These are phyloP conservation scores for Phasia obesa DNA, from an alignment of 2,888 invertebrate genomes.

Conservation along the genomic window DNA sequence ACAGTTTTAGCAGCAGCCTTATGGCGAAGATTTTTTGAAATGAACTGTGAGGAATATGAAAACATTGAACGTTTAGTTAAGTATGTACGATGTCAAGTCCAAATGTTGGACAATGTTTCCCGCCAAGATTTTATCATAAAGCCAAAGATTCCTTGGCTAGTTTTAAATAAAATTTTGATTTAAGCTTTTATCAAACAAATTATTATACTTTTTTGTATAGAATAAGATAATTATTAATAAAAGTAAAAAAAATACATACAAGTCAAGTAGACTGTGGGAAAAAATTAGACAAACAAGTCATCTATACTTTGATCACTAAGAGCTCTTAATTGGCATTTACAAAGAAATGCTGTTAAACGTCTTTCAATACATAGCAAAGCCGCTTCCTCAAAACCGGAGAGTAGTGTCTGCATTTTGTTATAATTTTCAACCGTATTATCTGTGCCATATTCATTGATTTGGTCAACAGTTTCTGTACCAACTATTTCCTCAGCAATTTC, in stretches of 20 bases:
- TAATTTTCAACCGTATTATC: constrained; percentile 66
- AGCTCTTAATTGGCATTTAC: constrained; percentile 77
- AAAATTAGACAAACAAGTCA: constrained; percentile 74
- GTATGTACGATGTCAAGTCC: constrained; percentile 90
- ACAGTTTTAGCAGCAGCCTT: constrained; percentile 90
- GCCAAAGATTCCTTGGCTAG: constrained; percentile 84
- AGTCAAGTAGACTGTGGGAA: constrained; percentile 6
- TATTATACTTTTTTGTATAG: constrained; percentile 69
- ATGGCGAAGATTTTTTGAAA: constrained; percentile 92
- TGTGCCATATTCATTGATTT: constrained; percentile 7
- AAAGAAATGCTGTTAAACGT: constrained; percentile 75
- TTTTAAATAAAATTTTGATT: constrained; percentile 75
- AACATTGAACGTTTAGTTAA: constrained; percentile 88
- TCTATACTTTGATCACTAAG: constrained; percentile 74
- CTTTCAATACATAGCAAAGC: constrained; percentile 74
- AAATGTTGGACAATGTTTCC: constrained; percentile 84
- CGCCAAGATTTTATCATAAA: constrained; percentile 84
- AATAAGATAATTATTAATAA: constrained; percentile 53
- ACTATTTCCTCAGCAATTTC: constrained; percentile 67
- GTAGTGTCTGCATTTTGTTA: constrained; percentile 72
- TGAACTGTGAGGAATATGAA: constrained; percentile 86
- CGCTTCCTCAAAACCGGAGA: constrained; percentile 72
- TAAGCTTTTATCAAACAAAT: constrained; percentile 19
- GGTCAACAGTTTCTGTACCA: constrained; percentile 45
- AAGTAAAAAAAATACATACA: constrained; percentile 7